Base-by-base conservation (phyloP, 2,113 vertebrate species). In the Callipepla californica region DNA sequence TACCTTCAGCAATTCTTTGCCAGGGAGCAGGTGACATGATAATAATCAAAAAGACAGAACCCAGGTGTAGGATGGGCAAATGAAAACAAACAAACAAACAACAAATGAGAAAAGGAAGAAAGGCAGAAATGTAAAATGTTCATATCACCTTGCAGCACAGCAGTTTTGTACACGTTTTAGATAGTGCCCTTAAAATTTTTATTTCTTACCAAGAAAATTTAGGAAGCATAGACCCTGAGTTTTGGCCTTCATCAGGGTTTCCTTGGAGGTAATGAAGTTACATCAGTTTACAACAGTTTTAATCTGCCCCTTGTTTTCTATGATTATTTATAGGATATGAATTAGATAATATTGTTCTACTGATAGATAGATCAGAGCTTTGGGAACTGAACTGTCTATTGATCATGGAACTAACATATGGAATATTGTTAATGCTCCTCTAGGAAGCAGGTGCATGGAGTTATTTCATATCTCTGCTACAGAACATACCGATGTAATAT, bases 401-500 rank as follows among this genome's bases (percentile, higher is more conserved):
- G 88, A 91, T 92, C 90, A 76, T 28, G 73, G 34, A 48, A 22
- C 59, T 94, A 87, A 92, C 53, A 69, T 58, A 74, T 81, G 62
- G 72, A 92, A 82, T 8, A 18, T 68, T 67, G 48, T 80, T 93
- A 91, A 91, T 81, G 50, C 5, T 89, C 20, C 61, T 92, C 75
- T 87, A 95, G n/a, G 66, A 85, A 96, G 20, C 6, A 88, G 93
- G 32, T 51, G 62, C 47, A 72, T n/a, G 69, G 28, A 85, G 68
- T 86, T 80, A 25, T 90, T 91, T 93, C 22, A 45, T 65, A 50
- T 85, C 63, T 93, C 50, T 91, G 23, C 59, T 91, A 30, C 40
- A 85, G 63, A 87, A 88, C 82, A 78, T 34, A 57, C 65, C 87
- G 58, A 95, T 96, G 77, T 85, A 91, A 91, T 81, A 57, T 42